Conservation (phyloP, 1,140 invertebrate species). For the Meloidogyne exigua region DNA sequence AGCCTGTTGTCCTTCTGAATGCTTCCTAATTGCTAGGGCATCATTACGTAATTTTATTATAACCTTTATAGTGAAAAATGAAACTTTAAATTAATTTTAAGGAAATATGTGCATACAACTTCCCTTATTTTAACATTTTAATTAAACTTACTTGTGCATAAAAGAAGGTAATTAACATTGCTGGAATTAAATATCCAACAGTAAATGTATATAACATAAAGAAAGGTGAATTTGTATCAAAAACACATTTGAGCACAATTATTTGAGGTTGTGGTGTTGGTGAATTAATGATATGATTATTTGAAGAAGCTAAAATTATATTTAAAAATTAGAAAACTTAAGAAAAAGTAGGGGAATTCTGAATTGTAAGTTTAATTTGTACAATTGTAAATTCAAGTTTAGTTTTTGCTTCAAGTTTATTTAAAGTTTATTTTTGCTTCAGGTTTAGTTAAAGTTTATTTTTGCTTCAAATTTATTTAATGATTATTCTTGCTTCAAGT, state of each 20-base stretch:
- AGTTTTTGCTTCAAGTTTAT: too few species aligned
- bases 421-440: too few species aligned
- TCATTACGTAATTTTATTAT: constrained; percentile 40
- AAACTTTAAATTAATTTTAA: not conserved
- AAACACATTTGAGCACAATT: constrained; percentile 42
- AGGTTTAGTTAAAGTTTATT: too few species aligned
- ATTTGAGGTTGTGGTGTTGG: constrained; percentile 6
- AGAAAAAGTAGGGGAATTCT: too few species aligned
- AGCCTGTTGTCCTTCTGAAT: constrained; percentile 27
- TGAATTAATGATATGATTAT: not conserved
- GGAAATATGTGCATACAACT: constrained; percentile 57
- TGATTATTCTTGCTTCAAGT: too few species aligned
- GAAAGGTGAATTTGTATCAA: constrained; percentile 50
- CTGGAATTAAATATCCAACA: constrained; percentile 58
- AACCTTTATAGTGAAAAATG: not conserved
- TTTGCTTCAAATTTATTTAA: too few species aligned
- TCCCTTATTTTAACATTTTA: too few species aligned
- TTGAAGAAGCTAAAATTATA: not conserved
- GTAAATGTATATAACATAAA: constrained; percentile 61
- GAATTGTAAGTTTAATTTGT: too few species aligned
- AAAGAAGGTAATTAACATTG: constrained; percentile 57
- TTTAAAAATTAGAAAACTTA: too few species aligned
- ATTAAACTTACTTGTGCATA: constrained; percentile 45
- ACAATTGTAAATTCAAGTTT: too few species aligned
- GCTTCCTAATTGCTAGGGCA: constrained; percentile 38